A percentile compares a stretch with the other conserved stretches of the same genome.
Conservation (phyloP, 2,888 invertebrate species). For the Gastracanthus pulcherrimus region DNA sequence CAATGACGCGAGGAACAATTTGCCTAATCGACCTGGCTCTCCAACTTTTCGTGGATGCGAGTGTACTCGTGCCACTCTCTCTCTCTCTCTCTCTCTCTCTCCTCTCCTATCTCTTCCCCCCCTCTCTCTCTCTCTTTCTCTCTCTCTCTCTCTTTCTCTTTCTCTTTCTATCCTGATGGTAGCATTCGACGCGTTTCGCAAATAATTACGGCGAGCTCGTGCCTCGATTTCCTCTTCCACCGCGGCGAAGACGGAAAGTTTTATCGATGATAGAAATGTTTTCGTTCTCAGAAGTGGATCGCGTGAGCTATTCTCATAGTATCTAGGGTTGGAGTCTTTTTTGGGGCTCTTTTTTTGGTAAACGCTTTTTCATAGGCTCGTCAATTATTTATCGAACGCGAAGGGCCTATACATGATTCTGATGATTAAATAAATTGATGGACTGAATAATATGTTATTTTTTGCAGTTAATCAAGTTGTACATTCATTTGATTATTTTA, state of each 20-base stretch:
- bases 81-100: no score
- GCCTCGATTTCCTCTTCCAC: constrained; percentile 11
- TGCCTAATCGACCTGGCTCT: constrained; percentile 52
- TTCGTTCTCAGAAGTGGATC: constrained; percentile 52
- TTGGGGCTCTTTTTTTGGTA: constrained; percentile 6
- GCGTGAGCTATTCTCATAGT: constrained; percentile 44
- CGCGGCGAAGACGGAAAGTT: constrained; percentile 46
- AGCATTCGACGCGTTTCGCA: constrained; percentile 13
- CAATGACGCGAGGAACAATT: constrained; percentile 57
- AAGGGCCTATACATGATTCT: neutral
- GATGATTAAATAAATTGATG: constrained; percentile 29
- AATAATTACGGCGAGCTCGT: constrained; percentile 42
- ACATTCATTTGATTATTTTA: no score
- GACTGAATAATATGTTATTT: neutral
- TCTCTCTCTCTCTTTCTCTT: neutral
- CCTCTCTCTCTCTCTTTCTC: neutral
- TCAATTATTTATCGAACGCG: constrained; percentile 42
- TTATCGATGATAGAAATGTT: constrained; percentile 56
- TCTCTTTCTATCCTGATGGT: neutral
- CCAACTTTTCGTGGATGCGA: constrained; percentile 50
- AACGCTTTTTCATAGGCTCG: neutral
- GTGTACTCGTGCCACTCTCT: no score
- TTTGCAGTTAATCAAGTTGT: neutral
- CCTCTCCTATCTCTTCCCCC: no score
- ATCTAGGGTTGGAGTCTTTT: neutral